Conservation (phyloP, 2,113 vertebrate genomes). For the Pollimyrus isidori region DNA sequence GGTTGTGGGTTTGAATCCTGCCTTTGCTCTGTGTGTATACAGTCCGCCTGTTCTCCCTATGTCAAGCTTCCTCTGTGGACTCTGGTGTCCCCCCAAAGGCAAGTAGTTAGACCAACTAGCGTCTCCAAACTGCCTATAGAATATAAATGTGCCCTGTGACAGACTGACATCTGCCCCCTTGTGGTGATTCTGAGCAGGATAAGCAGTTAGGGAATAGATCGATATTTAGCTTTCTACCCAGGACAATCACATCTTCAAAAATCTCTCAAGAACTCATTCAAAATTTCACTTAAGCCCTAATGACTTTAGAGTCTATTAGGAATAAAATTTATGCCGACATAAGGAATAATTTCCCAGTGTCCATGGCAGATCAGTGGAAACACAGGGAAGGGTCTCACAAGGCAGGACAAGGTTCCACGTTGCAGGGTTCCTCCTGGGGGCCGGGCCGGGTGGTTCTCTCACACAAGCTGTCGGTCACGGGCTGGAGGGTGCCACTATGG, state of each 20-base stretch:
- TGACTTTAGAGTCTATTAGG: neutral
- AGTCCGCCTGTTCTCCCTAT: neutral
- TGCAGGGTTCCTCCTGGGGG: slow-evolving; percentile 83
- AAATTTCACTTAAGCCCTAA: neutral
- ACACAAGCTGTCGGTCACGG: slow-evolving; percentile 72
- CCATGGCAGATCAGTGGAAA: neutral
- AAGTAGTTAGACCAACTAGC: neutral
- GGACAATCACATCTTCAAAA: neutral
- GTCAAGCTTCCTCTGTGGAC: neutral
- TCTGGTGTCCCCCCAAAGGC: neutral
- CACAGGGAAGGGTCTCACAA: slow-evolving; percentile 67
- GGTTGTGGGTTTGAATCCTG: neutral
- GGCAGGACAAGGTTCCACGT: slow-evolving; percentile 84
- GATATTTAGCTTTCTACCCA: neutral
- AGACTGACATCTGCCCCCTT: neutral
- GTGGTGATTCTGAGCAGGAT: neutral
- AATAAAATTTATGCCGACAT: neutral
- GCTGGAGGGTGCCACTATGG: slow-evolving; percentile 70
- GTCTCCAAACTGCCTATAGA: neutral
- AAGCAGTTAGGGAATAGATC: neutral
- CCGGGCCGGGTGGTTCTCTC: slow-evolving; percentile 72
- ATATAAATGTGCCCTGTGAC: neutral
- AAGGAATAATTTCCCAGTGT: neutral
- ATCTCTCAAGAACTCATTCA: neutral
- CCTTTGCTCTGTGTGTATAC: neutral